Evolutionary conservation across 2,888 invertebrate genomes (phyloP).

Genomic region (Macrosiphum euphorbiae): DNA sequence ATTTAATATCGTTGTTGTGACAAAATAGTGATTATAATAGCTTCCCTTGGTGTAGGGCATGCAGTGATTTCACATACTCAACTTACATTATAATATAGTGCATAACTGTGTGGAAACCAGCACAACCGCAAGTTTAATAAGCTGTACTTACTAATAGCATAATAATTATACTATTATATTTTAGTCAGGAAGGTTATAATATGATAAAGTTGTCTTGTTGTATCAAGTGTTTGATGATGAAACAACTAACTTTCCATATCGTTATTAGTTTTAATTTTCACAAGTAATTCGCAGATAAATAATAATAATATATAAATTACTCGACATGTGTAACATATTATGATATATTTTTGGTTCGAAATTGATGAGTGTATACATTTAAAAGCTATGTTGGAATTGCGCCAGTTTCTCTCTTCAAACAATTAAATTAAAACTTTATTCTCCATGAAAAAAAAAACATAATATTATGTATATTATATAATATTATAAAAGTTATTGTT

Average conservation of each 20-base stretch:
- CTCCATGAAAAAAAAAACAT: neutral
- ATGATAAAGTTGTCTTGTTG: neutral
- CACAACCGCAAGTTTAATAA: neutral
- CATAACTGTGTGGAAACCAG: neutral
- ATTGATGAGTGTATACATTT: neutral
- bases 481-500: too few species aligned
- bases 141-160: neutral
- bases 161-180: neutral
- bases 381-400: neutral
- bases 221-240: neutral
- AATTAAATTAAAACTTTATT: neutral
- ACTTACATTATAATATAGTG: neutral
- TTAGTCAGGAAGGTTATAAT: neutral
- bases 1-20: neutral
- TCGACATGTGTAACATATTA: neutral
- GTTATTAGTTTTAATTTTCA: neutral
- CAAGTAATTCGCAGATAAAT: neutral
- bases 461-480: neutral
- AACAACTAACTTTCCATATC: neutral
- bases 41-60: neutral
- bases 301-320: neutral
- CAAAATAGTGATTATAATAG: neutral
- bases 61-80: neutral
- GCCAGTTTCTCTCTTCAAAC: neutral
- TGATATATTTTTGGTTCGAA: neutral